Evolutionary conservation across 2,888 invertebrate species (phyloP), one percentile per base, ranked within the genome.

Genomic region (Ligdia adustata): DNA sequence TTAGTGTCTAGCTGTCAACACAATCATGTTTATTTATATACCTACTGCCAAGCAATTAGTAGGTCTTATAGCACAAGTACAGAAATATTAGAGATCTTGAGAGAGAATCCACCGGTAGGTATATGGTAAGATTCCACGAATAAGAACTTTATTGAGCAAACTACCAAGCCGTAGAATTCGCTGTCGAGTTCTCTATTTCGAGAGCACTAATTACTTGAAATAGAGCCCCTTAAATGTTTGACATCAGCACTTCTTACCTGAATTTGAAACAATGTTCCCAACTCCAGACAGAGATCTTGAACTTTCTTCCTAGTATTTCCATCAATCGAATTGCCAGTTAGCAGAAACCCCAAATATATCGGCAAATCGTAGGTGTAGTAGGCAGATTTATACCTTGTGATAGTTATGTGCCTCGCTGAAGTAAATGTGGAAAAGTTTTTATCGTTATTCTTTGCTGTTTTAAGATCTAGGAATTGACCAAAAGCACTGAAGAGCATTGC

Each of bases 201-300:
- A n/a, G n/a, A n/a, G n/a, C n/a, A n/a, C n/a, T n/a, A n/a, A n/a
- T n/a, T n/a, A n/a, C n/a, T n/a, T n/a, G n/a, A n/a, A n/a, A n/a
- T n/a, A n/a, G n/a, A n/a, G n/a, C n/a, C n/a, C n/a, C n/a, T n/a
- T n/a, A n/a, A n/a, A n/a, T n/a, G n/a, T n/a, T n/a, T n/a, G n/a
- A n/a, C n/a, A n/a, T n/a, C n/a, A n/a, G n/a, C n/a, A 26, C 1
- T 27, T 22, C 92, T 81, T 64, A 94, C 96, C 90, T 96, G 96
- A n/a, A 97, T 94, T 92, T 99, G 98, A 76, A 94, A 98, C 64
- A 96, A 95, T 61, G 95, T 94, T 4, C 98, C 98, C 91, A 99
- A 95, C 78, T 97, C 94, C 24, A 97, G 69, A 1, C 96, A 85
- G 57, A 98, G 94, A 0, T 93, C 93, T 74, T 95, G 94, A 0